A percentile compares a stretch with the other conserved stretches of the same genome.
phyloP scores from a whole-genome alignment of 2,797 vertebrate genomes.

The Amphiprion clarkii region DNA sequence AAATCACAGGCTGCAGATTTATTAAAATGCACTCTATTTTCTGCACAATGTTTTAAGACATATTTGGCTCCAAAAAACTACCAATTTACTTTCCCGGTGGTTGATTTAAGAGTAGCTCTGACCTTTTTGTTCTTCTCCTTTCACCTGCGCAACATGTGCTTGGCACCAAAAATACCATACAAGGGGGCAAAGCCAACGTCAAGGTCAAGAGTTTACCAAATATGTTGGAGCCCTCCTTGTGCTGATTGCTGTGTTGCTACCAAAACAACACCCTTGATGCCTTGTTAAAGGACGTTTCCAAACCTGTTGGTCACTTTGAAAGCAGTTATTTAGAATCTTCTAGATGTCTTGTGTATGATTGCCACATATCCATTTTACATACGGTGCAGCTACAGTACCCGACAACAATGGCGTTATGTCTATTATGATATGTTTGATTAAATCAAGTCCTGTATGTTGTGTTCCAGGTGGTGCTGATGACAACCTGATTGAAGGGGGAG shows the following conservation, averaged over 20 bases:
- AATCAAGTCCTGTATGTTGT: conserved; percentile 28
- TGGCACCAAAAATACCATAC: not conserved
- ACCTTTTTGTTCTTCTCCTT: not conserved
- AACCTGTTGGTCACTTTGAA: not conserved
- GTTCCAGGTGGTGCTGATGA: conserved; percentile 94
- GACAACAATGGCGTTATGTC: not conserved
- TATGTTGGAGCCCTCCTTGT: not conserved
- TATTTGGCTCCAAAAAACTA: not conserved
- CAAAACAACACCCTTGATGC: not conserved
- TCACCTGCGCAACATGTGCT: not conserved
- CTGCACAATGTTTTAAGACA: not conserved
- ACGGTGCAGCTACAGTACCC: not conserved
- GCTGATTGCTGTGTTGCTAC: not conserved
- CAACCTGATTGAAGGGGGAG: conserved; percentile 97
- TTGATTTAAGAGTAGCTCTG: not conserved
- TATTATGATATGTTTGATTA: not conserved
- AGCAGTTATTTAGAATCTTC: not conserved
- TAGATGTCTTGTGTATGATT: not conserved
- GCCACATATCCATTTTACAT: not conserved
- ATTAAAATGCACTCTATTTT: too few relatives aligned
- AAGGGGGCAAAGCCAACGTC: not conserved
- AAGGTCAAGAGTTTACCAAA: not conserved
- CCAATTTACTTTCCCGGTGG: not conserved
- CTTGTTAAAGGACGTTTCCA: not conserved
- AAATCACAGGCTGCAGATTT: too few relatives aligned